phyloP scores from a whole-genome alignment of 2,888 invertebrate species.

The Nomada flava region DNA sequence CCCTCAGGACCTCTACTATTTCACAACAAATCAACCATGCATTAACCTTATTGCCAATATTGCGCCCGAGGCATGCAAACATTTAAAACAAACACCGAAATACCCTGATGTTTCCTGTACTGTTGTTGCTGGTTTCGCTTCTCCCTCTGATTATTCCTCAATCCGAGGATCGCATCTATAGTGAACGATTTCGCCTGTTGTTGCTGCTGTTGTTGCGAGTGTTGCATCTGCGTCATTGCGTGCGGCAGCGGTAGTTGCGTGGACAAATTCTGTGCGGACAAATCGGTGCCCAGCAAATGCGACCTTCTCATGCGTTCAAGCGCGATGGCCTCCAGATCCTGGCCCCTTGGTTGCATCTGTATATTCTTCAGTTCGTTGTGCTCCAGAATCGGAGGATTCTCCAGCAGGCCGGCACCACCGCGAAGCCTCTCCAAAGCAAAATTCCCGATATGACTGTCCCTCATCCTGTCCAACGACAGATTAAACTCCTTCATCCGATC shows the following conservation, averaged over 20 bases:
- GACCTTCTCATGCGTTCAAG: slow-evolving; percentile 79
- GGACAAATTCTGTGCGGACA: slow-evolving; percentile 67
- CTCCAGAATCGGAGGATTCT: slow-evolving; percentile 73
- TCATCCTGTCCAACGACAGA: slow-evolving; percentile 73
- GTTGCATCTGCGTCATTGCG: slow-evolving; percentile 76
- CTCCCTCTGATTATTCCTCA: slow-evolving; percentile 85
- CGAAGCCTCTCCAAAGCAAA: slow-evolving; percentile 75
- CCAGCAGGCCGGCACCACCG: slow-evolving; percentile 69
- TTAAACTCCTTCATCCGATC: slow-evolving; percentile 79
- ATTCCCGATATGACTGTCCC: slow-evolving; percentile 71
- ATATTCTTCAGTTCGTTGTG: slow-evolving; percentile 72
- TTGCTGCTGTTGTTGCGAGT: slow-evolving; percentile 77
- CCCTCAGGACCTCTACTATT: too few species aligned
- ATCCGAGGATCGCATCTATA: slow-evolving; percentile 94
- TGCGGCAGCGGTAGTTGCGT: slow-evolving; percentile 70
- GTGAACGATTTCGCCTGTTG: slow-evolving; percentile 91
- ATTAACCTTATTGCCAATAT: too few species aligned
- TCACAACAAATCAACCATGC: too few species aligned
- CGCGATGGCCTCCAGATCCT: slow-evolving; percentile 75
- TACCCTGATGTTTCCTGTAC: slow-evolving; percentile 79
- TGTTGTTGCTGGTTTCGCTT: slow-evolving; percentile 78
- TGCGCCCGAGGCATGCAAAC: neutral
- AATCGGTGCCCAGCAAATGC: slow-evolving; percentile 68
- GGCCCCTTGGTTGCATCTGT: slow-evolving; percentile 74
- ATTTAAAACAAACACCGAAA: neutral